Evolutionary conservation across 1,140 invertebrate species (phyloP).

Genomic region (Pararge aegeria): DNA sequence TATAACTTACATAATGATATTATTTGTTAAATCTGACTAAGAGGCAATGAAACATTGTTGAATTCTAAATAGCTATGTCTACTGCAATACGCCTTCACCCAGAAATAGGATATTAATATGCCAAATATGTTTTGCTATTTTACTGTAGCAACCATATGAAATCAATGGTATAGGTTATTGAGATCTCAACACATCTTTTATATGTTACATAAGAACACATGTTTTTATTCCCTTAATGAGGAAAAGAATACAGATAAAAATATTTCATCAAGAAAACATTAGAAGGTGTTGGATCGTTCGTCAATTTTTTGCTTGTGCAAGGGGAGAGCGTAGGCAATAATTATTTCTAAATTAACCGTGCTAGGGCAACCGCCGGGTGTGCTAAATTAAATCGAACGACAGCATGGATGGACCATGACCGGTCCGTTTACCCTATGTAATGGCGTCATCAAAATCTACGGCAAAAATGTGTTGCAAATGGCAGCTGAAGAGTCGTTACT

Average conservation of each 20-base stretch:
- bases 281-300: conserved; percentile 36
- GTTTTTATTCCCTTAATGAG: background rate
- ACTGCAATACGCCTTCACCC: no score
- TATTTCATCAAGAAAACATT: conserved; percentile 49
- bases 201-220: background rate
- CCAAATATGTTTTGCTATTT: no score
- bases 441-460: conserved; percentile 63
- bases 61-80: no score
- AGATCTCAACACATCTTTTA: no score
- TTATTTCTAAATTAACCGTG: conserved; percentile 72
- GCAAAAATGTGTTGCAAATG: conserved; percentile 70
- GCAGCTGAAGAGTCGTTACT: conserved; percentile 40
- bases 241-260: conserved; percentile 22
- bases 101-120: no score
- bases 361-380: conserved; percentile 55
- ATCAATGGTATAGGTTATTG: no score
- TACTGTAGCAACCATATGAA: no score
- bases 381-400: conserved; percentile 71
- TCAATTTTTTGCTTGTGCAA: conserved; percentile 39
- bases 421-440: conserved; percentile 62
- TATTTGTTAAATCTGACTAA: no score
- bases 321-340: conserved; percentile 55
- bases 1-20: no score
- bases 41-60: no score
- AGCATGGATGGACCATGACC: conserved; percentile 55